These are phyloP conservation scores for Plodia interpunctella DNA, from an alignment of 1,140 invertebrate genomes.

Conservation along the genomic window DNA sequence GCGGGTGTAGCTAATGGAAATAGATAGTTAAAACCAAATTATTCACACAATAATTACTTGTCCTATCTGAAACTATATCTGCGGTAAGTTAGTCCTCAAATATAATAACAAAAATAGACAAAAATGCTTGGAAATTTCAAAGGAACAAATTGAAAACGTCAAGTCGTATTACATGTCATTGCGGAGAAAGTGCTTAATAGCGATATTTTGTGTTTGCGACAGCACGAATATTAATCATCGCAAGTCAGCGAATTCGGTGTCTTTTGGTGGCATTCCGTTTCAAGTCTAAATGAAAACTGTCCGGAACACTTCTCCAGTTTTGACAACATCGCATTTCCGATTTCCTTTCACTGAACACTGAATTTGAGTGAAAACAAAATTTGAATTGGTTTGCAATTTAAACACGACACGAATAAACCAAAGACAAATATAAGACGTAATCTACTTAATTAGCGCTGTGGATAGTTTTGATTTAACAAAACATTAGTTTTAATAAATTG, in stretches of 20 bases:
- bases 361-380: slow-evolving; percentile 12
- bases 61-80: no score
- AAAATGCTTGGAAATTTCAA: not conserved
- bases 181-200: not conserved
- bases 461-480: no score
- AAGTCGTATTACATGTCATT: slow-evolving; percentile 1
- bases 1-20: no score
- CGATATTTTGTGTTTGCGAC: slow-evolving; percentile 8
- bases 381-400: slow-evolving; percentile 17
- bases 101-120: not conserved
- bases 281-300: slow-evolving; percentile 27
- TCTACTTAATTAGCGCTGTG: no score
- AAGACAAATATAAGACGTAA: no score
- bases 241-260: slow-evolving; percentile 14
- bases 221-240: slow-evolving; percentile 19
- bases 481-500: not conserved
- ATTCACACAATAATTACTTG: no score
- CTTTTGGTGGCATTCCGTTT: slow-evolving; percentile 19
- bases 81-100: no score
- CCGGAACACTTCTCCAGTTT: slow-evolving; percentile 20
- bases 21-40: no score
- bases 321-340: slow-evolving; percentile 18
- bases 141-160: not conserved
- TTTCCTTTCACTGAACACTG: slow-evolving; percentile 11
- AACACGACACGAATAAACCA: no score